These are phyloP conservation scores for Matsumyia berberina DNA, from an alignment of 2,888 invertebrate genomes.

Conservation along the genomic window DNA sequence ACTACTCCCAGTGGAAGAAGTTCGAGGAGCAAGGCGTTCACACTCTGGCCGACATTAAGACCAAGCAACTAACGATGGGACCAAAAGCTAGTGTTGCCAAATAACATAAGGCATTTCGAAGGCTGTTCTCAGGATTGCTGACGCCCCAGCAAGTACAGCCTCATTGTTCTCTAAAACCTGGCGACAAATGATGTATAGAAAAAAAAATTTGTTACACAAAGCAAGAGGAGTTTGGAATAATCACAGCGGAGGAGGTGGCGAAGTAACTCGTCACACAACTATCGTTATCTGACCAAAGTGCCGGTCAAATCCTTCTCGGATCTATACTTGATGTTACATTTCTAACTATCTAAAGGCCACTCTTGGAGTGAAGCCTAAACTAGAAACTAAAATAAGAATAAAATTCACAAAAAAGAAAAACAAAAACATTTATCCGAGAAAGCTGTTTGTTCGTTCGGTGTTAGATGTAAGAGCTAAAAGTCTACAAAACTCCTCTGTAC, in stretches of 20 bases:
- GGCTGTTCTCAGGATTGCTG: conserved; percentile 82
- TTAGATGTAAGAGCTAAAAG: conserved; percentile 51
- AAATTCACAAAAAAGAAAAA: conserved; percentile 1
- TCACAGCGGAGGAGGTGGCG: neutral
- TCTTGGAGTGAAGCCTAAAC: conserved; percentile 9
- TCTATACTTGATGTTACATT: conserved; percentile 21
- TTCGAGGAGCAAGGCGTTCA: conserved; percentile 91
- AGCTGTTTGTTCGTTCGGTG: conserved; percentile 45
- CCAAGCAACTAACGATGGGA: conserved; percentile 83
- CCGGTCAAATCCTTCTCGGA: conserved; percentile 6
- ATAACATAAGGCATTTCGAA: conserved; percentile 83
- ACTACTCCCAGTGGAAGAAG: conserved; percentile 96
- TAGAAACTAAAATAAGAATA: too few species aligned
- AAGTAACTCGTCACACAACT: conserved; percentile 2
- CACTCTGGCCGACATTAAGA: conserved; percentile 89
- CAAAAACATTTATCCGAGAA: conserved; percentile 9
- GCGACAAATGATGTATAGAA: conserved; percentile 67
- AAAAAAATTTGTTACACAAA: conserved; percentile 6
- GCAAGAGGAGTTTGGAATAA: neutral
- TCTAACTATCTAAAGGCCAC: conserved; percentile 15
- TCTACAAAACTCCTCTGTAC: conserved; percentile 57
- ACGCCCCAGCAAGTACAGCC: conserved; percentile 82
- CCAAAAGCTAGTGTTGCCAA: conserved; percentile 81
- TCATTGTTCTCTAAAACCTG: conserved; percentile 81
- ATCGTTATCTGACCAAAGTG: conserved; percentile 3